Base-by-base conservation (phyloP, 2,888 invertebrate genomes). In the Choreutis nemorana region DNA sequence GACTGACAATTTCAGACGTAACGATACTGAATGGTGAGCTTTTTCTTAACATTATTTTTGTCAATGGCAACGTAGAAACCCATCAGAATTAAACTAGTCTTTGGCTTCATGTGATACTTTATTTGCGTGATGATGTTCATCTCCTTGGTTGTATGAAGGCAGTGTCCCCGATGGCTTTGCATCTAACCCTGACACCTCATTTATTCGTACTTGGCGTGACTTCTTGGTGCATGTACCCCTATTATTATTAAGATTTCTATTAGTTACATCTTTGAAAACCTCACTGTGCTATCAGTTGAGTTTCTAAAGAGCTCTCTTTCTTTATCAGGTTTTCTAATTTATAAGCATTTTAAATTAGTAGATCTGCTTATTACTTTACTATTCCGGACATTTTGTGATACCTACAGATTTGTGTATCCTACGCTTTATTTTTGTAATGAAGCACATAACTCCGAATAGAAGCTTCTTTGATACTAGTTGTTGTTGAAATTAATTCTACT, bases 141-240 rank as follows among this genome's bases (percentile, higher is more conserved):
- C 73, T 75, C 75, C 71, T 73, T 72, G 72, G 62, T 75, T 77
- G 67, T 67, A 72, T 77, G 75, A 75, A 78, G 75, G 77, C 78
- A 78, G 77, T 77, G 77, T 75, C 78, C 78, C 78, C 75, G 75
- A 72, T 67, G 60, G 78, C 78, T 79, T 78, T 78, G 78, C 77
- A 78, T 79, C 75, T 62, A 56, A 63, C 73, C 71, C 50, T 41
- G 59, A 44, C 54, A 65, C 53, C 61, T 61, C 53, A 60, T 52
- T 67, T 67, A 61, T 63, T n/a, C n/a, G n/a, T n/a, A n/a, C n/a
- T 73, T 79, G 80, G 80, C 80, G 80, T 80, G 80, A 75, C 79
- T 61, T 79, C 79, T 79, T 78, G 79, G 79, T 70, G 80, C 80
- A 80, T 80, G 80, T 51, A 57, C 45, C 58, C 66, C 64, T 50